These are phyloP conservation scores for Rhynchonema sp. DNA, from an alignment of 2,888 invertebrate species.

Conservation along the genomic window DNA sequence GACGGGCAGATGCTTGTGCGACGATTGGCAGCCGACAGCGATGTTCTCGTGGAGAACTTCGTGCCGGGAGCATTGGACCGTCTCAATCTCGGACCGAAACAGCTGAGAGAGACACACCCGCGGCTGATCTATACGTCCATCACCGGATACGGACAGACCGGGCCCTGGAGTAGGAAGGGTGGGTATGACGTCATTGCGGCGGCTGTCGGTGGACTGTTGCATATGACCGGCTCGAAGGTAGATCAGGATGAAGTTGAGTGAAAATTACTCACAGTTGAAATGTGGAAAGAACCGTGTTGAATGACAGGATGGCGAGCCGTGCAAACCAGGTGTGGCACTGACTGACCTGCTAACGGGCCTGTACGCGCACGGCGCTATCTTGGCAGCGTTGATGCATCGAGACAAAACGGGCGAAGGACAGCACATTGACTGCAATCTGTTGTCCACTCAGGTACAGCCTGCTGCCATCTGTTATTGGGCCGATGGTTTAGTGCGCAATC, in stretches of 20 bases:
- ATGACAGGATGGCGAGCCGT: constrained; percentile 49
- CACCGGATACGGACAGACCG: constrained; percentile 56
- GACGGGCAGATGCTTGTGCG: constrained; percentile 53
- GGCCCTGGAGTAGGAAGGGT: constrained; percentile 65
- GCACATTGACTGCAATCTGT: constrained; percentile 75
- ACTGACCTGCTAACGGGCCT: constrained; percentile 81
- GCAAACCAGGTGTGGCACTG: constrained; percentile 74
- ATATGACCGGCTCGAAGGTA: constrained; percentile 61
- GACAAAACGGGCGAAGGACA: constrained; percentile 49
- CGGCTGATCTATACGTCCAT: constrained; percentile 1
- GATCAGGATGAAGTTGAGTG: not conserved
- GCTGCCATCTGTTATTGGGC: too few relatives aligned
- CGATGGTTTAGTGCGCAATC: too few relatives aligned
- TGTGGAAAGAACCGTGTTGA: not conserved
- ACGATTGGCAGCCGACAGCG: constrained; percentile 49
- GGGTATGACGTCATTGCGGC: constrained; percentile 91
- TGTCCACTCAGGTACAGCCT: constrained; percentile 67
- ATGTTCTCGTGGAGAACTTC: constrained; percentile 76
- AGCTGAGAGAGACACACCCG: not conserved
- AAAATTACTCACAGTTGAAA: not conserved
- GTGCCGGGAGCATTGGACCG: constrained; percentile 29
- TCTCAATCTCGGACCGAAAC: too few relatives aligned
- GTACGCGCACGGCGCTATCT: constrained; percentile 78
- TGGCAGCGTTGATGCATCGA: constrained; percentile 53
- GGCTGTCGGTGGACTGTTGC: constrained; percentile 68